Percentiles rank a stretch among this genome's conserved stretches.
Evolutionary conservation across 2,797 vertebrate species (phyloP).

Genomic region (Sylvia borin): DNA sequence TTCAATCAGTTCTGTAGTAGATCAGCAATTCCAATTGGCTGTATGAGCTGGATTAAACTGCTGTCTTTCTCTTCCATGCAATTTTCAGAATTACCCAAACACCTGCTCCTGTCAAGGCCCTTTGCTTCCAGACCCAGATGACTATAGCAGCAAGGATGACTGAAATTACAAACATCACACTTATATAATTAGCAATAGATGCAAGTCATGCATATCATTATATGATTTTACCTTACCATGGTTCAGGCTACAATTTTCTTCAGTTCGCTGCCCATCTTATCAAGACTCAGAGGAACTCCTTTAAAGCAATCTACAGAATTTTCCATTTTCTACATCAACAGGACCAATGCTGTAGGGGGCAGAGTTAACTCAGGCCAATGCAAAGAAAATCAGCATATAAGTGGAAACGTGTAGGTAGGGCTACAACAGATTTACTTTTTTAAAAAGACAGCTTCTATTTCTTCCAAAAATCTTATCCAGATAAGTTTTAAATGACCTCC

Average conservation of each 20-base stretch:
- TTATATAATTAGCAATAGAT: not conserved
- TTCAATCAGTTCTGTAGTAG: constrained; percentile 14
- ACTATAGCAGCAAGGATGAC: constrained; percentile 5
- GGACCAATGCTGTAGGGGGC: not conserved
- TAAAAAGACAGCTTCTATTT: not conserved
- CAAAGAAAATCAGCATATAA: not conserved
- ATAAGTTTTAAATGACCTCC: not conserved
- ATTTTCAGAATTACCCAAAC: constrained; percentile 29
- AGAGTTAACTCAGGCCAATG: not conserved
- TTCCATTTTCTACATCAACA: not conserved
- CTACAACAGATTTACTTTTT: not conserved
- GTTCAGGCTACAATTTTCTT: not conserved
- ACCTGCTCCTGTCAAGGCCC: constrained; percentile 20
- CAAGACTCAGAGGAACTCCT: not conserved
- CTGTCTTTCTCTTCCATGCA: not conserved
- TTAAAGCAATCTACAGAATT: not conserved
- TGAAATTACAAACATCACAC: not conserved
- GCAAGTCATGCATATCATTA: not conserved
- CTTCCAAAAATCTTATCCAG: not conserved
- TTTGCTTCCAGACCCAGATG: not conserved
- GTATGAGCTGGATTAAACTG: not conserved
- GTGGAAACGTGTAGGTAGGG: not conserved
- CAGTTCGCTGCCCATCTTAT: not conserved
- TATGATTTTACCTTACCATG: not conserved
- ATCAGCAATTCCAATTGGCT: constrained; percentile 16